Evolutionary conservation across 2,888 invertebrate genomes (phyloP), one percentile per base, ranked within the genome.

Genomic region (Ganaspis brasiliensis): DNA sequence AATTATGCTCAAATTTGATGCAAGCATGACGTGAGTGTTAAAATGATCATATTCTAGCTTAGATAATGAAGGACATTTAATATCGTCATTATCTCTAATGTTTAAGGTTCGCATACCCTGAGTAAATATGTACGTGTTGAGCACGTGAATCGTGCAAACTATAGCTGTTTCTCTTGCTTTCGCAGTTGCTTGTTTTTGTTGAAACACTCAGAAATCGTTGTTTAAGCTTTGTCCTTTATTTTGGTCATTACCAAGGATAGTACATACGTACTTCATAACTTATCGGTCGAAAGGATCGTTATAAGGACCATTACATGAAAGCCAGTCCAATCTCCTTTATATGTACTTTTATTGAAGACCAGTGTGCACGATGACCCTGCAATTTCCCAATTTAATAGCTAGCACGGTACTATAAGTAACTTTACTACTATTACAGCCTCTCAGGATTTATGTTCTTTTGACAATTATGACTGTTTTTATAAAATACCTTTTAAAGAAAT

Each of bases 221-320:
- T 79, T 82, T 81, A 81, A 82, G 77, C 79, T 81, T 79, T 79
- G 78, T 71, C 78, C 80, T 82, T 80, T 75, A 55, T 76, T 75
- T 76, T 59, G 71, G 71, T 76, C 77, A 78, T 81, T 80, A 76
- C 61, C 37, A 72, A 35, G 40, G 56, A 67, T 59, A 56, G 70
- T 73, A 76, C 56, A 76, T 79, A 80, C 78, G 79, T 82, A 82
- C 79, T 82, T 82, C 78, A 80, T 82, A 81, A 84, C 79, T 82
- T 82, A 84, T 81, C 81, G 79, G 82, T 40, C 80, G 79, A 83
- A 81, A 78, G 82, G 84, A 84, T 79, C 76, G 78, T 80, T 81
- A 79, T 83, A 82, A 86, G 81, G 83, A 79, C 85, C 83, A 85
- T 85, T 86, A 83, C 83, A 76, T 82, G 78, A 55, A 79, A 56